phyloP scores from a whole-genome alignment of 2,113 vertebrate species.

The Arenaria interpres region DNA sequence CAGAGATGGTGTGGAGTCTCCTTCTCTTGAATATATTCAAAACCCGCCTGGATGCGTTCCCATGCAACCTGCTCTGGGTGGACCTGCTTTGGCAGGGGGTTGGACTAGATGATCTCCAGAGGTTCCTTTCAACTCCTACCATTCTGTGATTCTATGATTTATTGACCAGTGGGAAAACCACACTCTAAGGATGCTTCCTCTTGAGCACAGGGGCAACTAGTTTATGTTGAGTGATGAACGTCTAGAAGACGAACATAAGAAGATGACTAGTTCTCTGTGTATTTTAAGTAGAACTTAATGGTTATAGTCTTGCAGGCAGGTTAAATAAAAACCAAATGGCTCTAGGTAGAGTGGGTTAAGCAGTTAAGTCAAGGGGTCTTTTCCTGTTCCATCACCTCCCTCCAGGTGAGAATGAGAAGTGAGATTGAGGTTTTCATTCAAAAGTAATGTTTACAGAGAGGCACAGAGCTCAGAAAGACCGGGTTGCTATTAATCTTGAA shows the following conservation, averaged over 20 bases:
- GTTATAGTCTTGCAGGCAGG: neutral
- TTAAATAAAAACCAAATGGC: neutral
- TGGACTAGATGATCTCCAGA: neutral
- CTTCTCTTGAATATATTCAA: neutral
- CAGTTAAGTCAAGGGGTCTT: neutral
- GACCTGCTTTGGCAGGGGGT: neutral
- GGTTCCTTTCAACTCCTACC: neutral
- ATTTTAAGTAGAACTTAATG: neutral
- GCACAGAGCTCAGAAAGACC: neutral
- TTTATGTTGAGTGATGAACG: neutral
- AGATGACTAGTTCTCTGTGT: neutral
- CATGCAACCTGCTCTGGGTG: neutral
- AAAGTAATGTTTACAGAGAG: neutral
- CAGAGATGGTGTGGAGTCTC: neutral
- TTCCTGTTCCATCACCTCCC: neutral
- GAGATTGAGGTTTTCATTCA: neutral
- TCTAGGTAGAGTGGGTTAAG: neutral
- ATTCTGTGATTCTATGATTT: neutral
- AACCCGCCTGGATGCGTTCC: neutral
- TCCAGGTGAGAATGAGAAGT: neutral
- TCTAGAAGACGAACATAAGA: neutral
- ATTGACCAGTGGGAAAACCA: neutral
- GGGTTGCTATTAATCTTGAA: neutral
- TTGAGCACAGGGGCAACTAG: neutral
- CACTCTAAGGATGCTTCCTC: neutral